Evolutionary conservation across 2,888 invertebrate genomes (phyloP).

Genomic region (Cataglyphis livida): DNA sequence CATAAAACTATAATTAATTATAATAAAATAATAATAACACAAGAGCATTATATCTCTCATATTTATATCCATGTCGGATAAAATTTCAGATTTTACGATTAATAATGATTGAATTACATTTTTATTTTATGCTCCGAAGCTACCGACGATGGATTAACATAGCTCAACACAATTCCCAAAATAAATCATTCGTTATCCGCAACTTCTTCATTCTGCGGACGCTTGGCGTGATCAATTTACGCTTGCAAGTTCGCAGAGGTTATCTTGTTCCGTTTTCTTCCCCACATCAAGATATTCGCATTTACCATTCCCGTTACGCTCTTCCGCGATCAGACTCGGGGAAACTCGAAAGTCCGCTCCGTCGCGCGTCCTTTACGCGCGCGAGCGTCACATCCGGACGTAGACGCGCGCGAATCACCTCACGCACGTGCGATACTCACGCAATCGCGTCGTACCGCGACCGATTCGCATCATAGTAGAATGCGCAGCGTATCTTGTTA

Average conservation of each 20-base stretch:
- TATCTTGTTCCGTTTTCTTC: slow-evolving; percentile 20
- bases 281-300: slow-evolving; percentile 32
- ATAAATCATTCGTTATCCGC: not conserved
- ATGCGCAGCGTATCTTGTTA: slow-evolving; percentile 8
- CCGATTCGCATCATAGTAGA: slow-evolving; percentile 35
- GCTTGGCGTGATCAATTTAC: not conserved
- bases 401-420: slow-evolving; percentile 42
- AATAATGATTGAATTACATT: not conserved
- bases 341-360: slow-evolving; percentile 45
- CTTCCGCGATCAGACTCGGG: slow-evolving; percentile 41
- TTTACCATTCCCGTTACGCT: slow-evolving; percentile 51
- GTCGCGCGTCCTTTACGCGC: slow-evolving; percentile 53
- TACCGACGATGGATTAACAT: not conserved
- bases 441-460: slow-evolving; percentile 43
- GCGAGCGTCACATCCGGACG: slow-evolving; percentile 55
- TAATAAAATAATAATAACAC: too few species aligned
- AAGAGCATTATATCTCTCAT: not conserved
- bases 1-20: not conserved
- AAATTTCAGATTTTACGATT: not conserved
- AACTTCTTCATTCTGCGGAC: not conserved
- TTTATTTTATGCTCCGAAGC: not conserved
- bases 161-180: not conserved
- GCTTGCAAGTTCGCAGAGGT: not conserved
- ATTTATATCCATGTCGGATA: not conserved
- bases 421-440: slow-evolving; percentile 42